Evolutionary conservation across 2,797 vertebrate genomes (phyloP).

Genomic region (Myiotriccus ornatus): DNA sequence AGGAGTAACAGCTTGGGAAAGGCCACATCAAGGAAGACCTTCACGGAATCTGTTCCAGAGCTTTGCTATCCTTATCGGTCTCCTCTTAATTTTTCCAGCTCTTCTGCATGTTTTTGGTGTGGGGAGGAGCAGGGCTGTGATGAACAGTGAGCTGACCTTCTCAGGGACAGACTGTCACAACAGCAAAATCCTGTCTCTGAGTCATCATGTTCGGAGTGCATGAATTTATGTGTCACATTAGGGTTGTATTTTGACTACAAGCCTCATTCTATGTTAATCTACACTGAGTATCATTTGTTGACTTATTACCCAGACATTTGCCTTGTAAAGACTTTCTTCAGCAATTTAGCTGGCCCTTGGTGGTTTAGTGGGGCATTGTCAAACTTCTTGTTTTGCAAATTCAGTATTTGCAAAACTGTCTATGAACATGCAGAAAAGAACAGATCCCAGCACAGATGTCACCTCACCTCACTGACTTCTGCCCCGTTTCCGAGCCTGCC

Average conservation of each 20-base stretch:
- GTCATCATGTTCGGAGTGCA: fast-evolving
- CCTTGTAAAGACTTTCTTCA: background rate
- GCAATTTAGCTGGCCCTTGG: background rate
- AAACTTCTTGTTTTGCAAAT: background rate
- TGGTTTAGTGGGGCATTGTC: fast-evolving
- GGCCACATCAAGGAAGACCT: background rate
- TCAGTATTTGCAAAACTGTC: background rate
- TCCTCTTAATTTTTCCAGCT: background rate
- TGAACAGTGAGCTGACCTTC: background rate
- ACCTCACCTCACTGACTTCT: background rate
- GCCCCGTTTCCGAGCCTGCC: background rate
- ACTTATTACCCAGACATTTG: background rate
- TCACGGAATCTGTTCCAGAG: background rate
- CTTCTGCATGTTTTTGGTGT: background rate
- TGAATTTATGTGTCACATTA: background rate
- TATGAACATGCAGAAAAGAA: background rate
- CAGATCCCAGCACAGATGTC: background rate
- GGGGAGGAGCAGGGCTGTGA: fast-evolving
- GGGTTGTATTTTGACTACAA: background rate
- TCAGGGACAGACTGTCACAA: background rate
- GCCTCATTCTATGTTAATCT: background rate
- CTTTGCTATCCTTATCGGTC: background rate
- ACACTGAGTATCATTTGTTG: fast-evolving
- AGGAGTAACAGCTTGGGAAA: background rate
- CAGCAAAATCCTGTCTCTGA: background rate